Conservation (phyloP, 2,113 vertebrate genomes). For the Oryzias javanicus region DNA sequence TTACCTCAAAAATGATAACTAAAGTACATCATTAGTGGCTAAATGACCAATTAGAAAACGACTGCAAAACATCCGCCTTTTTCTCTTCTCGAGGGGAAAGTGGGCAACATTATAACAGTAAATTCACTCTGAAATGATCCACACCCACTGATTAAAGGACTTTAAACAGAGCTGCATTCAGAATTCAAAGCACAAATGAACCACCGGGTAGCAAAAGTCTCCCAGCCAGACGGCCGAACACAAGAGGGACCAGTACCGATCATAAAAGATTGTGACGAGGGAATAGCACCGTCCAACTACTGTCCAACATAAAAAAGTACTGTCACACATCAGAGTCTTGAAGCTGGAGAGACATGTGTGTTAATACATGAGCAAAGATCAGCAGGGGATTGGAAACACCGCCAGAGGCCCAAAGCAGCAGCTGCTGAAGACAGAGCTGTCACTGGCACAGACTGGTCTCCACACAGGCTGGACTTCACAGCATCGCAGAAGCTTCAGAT, state of each 20-base stretch:
- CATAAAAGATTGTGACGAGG: conserved; percentile 23
- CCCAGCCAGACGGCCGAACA: conserved; percentile 16
- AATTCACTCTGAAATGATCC: conserved; percentile 30
- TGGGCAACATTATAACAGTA: conserved; percentile 5
- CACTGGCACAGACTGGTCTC: conserved; percentile 26
- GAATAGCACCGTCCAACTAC: conserved; percentile 13
- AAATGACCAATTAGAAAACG: conserved; percentile 4
- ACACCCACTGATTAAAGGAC: conserved; percentile 18
- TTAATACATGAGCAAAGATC: conserved; percentile 25
- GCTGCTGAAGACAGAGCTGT: conserved; percentile 37
- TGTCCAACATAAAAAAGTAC: conserved; percentile 22
- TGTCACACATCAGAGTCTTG: conserved; percentile 43
- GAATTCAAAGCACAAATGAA: conserved; percentile 24
- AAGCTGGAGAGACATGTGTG: conserved; percentile 40
- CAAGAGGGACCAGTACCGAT: conserved; percentile 19
- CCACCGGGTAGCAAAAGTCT: conserved; percentile 12
- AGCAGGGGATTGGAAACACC: conserved; percentile 34
- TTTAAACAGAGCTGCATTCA: conserved; percentile 17
- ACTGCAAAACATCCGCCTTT: neutral
- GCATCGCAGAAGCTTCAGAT: neutral
- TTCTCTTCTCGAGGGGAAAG: neutral
- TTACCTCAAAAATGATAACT: neutral
- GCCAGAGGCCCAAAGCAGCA: conserved; percentile 24
- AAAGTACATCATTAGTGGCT: neutral
- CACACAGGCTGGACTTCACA: conserved; percentile 17